Evolutionary conservation across 2,888 invertebrate genomes (phyloP).

Genomic region (Rotaria socialis): DNA sequence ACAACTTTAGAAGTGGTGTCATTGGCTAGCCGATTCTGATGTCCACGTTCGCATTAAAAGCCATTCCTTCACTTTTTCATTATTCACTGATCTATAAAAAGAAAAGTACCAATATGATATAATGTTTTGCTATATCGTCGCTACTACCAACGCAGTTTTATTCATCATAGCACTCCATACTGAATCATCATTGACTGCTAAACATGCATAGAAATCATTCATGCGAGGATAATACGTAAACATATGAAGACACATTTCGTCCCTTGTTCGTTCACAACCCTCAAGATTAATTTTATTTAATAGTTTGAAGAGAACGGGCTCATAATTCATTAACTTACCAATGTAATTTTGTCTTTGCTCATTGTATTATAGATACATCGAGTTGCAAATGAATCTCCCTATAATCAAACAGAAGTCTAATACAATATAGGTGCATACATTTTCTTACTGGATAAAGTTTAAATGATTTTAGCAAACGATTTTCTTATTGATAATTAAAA

Average conservation of each 20-base stretch:
- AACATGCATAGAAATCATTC: neutral
- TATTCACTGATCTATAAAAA: neutral
- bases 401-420: no score
- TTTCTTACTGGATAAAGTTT: neutral
- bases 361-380: conserved; percentile 34
- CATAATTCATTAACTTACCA: neutral
- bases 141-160: neutral
- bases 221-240: conserved; percentile 30
- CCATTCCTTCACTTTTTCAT: neutral
- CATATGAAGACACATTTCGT: conserved; percentile 26
- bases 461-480: neutral
- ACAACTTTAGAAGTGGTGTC: neutral
- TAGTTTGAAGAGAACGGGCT: neutral
- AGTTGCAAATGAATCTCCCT: conserved; percentile 30
- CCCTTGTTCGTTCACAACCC: neutral
- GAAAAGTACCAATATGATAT: no score
- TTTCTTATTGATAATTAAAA: conserved; percentile 30
- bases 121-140: no score
- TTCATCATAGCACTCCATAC: neutral
- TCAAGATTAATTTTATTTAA: neutral
- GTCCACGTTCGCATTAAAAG: neutral
- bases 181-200: neutral
- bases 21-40: neutral
- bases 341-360: neutral
- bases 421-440: no score